Evolutionary conservation across 2,888 invertebrate species (phyloP).

Genomic region (Drepana falcataria): DNA sequence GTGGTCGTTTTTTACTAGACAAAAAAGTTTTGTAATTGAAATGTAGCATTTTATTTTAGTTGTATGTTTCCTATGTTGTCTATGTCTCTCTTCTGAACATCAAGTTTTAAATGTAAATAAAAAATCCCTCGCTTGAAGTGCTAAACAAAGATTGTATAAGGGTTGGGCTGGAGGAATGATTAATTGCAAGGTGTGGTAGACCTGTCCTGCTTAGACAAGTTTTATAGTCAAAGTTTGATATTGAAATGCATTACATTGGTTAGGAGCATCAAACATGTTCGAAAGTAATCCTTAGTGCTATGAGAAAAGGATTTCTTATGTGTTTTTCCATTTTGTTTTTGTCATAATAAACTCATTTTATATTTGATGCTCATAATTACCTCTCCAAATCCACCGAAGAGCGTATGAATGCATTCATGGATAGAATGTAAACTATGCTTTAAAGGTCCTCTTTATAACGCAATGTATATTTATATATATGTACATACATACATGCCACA

Average conservation of each 20-base stretch:
- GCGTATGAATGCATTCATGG: neutral
- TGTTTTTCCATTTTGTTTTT: neutral
- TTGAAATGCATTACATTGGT: neutral
- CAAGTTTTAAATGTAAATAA: neutral
- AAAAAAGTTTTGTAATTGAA: too few relatives aligned
- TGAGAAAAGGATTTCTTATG: neutral
- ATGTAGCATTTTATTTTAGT: too few relatives aligned
- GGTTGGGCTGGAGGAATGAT: neutral
- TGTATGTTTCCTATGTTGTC: neutral
- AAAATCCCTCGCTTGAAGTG: neutral
- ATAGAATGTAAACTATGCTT: neutral
- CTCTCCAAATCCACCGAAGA: neutral
- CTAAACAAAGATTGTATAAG: neutral
- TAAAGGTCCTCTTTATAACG: constrained; percentile 11
- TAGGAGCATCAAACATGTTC: neutral
- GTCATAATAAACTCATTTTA: neutral
- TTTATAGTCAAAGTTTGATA: neutral
- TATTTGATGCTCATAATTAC: neutral
- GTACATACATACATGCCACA: constrained; percentile 13
- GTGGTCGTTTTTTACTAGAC: too few relatives aligned
- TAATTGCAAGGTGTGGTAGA: neutral
- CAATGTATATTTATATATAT: constrained; percentile 24
- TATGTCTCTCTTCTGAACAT: neutral
- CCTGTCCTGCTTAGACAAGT: neutral
- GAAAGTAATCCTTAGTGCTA: neutral